Conservation (phyloP, 2,888 invertebrate species). For the Aricia artaxerxes region DNA sequence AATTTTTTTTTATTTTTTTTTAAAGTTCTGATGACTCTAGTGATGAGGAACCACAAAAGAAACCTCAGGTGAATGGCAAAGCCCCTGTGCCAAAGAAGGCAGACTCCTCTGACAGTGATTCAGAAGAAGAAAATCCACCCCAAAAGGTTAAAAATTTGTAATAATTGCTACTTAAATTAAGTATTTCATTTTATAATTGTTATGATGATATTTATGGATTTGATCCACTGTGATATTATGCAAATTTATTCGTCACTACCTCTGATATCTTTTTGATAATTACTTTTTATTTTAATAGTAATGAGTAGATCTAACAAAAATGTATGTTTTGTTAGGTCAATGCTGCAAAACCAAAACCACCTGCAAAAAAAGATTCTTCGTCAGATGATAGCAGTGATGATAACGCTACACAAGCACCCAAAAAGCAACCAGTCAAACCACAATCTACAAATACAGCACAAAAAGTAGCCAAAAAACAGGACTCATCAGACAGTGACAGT, state of each 20-base stretch:
- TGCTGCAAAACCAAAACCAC: constrained; percentile 49
- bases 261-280: constrained; percentile 50
- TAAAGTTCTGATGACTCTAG: constrained; percentile 55
- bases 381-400: constrained; percentile 61
- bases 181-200: neutral
- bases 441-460: constrained; percentile 43
- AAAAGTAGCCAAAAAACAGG: constrained; percentile 50
- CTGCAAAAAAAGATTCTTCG: constrained; percentile 59
- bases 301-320: constrained; percentile 8
- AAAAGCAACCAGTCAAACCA: constrained; percentile 51
- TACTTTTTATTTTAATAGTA: neutral
- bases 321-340: constrained; percentile 40
- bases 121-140: constrained; percentile 63
- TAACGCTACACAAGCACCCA: constrained; percentile 52
- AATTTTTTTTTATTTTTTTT: constrained; percentile 34
- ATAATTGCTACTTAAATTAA: constrained; percentile 28
- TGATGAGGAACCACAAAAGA: constrained; percentile 56
- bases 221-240: constrained; percentile 54
- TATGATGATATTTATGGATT: constrained; percentile 55
- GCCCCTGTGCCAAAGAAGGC: constrained; percentile 53
- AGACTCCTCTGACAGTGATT: constrained; percentile 67
- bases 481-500: constrained; percentile 62
- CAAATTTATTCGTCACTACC: constrained; percentile 68
- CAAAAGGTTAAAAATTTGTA: constrained; percentile 44
- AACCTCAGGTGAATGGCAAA: constrained; percentile 55